Evolutionary conservation across 2,113 vertebrate genomes (phyloP), one percentile per base, ranked within the genome.

Genomic region (Apeltes quadracus): DNA sequence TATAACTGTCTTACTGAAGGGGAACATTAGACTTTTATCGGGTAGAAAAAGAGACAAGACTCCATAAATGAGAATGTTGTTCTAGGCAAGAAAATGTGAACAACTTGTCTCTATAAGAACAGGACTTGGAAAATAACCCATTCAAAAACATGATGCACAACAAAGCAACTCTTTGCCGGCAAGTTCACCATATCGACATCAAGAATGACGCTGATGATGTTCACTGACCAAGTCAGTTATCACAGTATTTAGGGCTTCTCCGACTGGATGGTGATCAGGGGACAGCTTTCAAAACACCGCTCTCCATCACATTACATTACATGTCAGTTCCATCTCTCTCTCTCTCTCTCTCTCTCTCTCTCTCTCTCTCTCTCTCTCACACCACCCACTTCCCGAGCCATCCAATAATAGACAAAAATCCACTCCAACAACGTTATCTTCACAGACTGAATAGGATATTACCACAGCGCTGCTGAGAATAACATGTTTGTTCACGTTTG

Each of bases 371-470:
- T 50, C n/a, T 51, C 12, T 86, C 78, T 83, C 72, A 76, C 69
- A 74, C 70, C 76, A 75, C 78, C 80, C 76, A 69, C 76, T 86
- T 84, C 65, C 53, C 3, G n/a, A 70, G 64, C 43, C 62, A 62
- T 69, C 86, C 84, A 76, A 75, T 86, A 89, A 82, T 84, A 90
- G 85, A 59, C 25, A 81, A 70, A 84, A 75, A 62, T 67, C 67
- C 56, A n/a, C 64, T 87, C 61, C 72, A 34, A 63, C 61, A 76
- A 65, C 62, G 41, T 77, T 65, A 81, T 84, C 75, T 83, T 64
- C 54, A 61, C 81, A 72, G 78, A 62, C 90, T 88, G 89, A 89
- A 88, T 90, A 82, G 84, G 87, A 86, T 79, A 77, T 86, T 59
- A 78, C 57, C 61, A 0, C 57, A 54, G 69, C 51, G 29, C 65